Conservation (phyloP, 2,888 invertebrate genomes). For the Coenonympha arcania region DNA sequence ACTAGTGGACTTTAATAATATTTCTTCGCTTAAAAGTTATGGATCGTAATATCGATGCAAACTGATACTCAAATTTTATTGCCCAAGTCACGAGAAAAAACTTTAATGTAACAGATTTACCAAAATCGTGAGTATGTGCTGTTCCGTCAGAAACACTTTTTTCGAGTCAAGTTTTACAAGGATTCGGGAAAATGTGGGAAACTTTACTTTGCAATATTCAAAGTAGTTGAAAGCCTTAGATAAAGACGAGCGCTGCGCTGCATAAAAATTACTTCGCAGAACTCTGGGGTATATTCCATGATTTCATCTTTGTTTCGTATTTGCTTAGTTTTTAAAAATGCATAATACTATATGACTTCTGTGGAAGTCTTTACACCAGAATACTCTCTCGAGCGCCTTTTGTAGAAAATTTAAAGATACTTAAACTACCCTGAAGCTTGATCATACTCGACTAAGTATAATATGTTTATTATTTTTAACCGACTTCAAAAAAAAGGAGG, state of each 20-base stretch:
- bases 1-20: too few relatives aligned
- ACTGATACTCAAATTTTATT: too few relatives aligned
- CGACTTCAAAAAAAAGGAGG: too few relatives aligned
- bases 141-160: background rate
- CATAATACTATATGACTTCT: background rate
- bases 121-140: too few relatives aligned
- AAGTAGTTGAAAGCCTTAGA: conserved; percentile 9
- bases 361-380: background rate
- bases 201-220: conserved; percentile 6
- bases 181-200: background rate
- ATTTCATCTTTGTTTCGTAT: conserved; percentile 7
- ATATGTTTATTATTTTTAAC: background rate
- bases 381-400: background rate
- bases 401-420: background rate
- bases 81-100: too few relatives aligned
- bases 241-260: conserved; percentile 1
- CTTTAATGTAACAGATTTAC: too few relatives aligned
- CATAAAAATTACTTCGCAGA: conserved; percentile 9
- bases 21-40: too few relatives aligned
- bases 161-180: background rate
- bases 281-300: background rate
- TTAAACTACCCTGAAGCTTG: background rate
- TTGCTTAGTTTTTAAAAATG: conserved; percentile 1
- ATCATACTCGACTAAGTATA: background rate
- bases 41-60: too few relatives aligned